These are phyloP conservation scores for Listronotus bonariensis DNA, from an alignment of 1,140 invertebrate genomes.

Conservation along the genomic window DNA sequence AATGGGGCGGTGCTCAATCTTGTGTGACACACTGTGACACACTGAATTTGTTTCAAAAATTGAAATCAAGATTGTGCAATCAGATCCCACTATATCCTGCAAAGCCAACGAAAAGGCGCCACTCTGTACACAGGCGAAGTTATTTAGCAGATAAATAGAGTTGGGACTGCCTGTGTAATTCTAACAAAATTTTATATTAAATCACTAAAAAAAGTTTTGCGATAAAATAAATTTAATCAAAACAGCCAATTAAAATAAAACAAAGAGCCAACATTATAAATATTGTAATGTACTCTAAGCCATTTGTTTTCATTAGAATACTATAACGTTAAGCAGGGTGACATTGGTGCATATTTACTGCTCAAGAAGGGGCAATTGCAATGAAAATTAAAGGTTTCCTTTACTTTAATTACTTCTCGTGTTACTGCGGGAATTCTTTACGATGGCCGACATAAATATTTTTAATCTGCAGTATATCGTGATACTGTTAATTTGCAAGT, in stretches of 20 bases:
- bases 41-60: too few relatives aligned
- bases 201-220: too few relatives aligned
- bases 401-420: constrained; percentile 30
- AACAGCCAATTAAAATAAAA: constrained; percentile 8
- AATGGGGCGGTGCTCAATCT: too few relatives aligned
- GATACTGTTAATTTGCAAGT: constrained; percentile 18
- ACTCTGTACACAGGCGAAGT: too few relatives aligned
- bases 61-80: too few relatives aligned
- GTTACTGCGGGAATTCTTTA: constrained; percentile 18
- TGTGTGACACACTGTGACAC: too few relatives aligned
- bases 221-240: constrained; percentile 14
- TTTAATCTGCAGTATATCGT: constrained; percentile 18
- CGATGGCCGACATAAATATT: constrained; percentile 21
- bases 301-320: constrained; percentile 23
- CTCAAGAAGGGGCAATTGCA: constrained; percentile 19
- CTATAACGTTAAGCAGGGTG: too few relatives aligned
- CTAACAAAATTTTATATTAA: too few relatives aligned
- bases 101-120: too few relatives aligned
- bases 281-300: constrained; percentile 23
- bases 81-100: too few relatives aligned
- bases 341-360: constrained; percentile 1
- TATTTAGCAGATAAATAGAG: too few relatives aligned
- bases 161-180: too few relatives aligned
- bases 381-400: constrained; percentile 20
- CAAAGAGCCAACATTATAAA: constrained; percentile 27